Conservation (phyloP, 2,888 invertebrate species). For the Sabatieria punctata region DNA sequence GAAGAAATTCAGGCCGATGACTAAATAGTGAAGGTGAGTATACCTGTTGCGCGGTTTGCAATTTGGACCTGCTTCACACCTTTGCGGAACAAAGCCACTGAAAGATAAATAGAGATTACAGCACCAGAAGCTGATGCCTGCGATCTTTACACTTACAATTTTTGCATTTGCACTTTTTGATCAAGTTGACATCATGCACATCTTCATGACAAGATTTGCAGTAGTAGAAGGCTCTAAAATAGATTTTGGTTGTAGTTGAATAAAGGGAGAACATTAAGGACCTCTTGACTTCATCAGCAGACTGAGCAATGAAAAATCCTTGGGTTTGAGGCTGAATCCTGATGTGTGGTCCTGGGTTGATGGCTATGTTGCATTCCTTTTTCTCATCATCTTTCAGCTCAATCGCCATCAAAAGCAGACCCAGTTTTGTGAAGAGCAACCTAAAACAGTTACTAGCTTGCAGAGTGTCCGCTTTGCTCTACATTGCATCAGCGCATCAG, state of each 20-base stretch:
- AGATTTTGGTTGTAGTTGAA: not conserved
- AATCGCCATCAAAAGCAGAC: constrained; percentile 85
- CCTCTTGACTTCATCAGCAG: constrained; percentile 99
- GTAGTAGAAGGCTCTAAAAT: constrained; percentile 81
- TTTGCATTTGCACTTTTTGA: constrained; percentile 99
- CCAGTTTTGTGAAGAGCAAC: constrained; percentile 94
- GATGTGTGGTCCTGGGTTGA: constrained; percentile 70
- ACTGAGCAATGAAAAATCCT: constrained; percentile 99
- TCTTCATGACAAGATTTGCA: constrained; percentile 97
- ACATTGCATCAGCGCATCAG: too few species aligned
- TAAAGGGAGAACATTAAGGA: constrained; percentile 34
- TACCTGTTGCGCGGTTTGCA: constrained; percentile 53
- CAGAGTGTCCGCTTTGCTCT: too few species aligned
- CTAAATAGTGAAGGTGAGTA: constrained; percentile 35
- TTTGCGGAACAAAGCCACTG: constrained; percentile 7
- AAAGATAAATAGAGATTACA: constrained; percentile 1
- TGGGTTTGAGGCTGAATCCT: constrained; percentile 96
- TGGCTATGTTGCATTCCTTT: constrained; percentile 85
- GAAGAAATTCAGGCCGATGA: too few species aligned
- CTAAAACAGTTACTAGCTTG: too few species aligned
- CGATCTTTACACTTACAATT: constrained; percentile 68
- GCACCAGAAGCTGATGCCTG: not conserved
- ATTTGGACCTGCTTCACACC: constrained; percentile 7
- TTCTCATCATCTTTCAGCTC: constrained; percentile 59
- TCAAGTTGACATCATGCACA: constrained; percentile 86